phyloP scores from a whole-genome alignment of 2,888 invertebrate species.

The Dicycla oo region DNA sequence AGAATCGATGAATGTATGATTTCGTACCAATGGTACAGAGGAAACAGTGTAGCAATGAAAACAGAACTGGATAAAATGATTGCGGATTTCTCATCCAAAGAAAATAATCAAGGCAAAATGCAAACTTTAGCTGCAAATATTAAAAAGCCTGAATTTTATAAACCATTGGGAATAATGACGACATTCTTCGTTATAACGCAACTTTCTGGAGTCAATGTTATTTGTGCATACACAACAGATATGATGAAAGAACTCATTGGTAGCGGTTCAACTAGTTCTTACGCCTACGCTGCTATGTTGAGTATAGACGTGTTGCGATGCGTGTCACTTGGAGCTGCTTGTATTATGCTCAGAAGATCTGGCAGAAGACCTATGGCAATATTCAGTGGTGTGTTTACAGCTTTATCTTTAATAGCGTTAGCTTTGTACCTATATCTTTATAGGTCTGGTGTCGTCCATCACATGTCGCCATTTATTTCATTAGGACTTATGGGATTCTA shows the following conservation, averaged over 20 bases:
- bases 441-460: slow-evolving; percentile 70
- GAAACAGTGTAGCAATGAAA: slow-evolving; percentile 84
- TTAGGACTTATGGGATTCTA: slow-evolving; percentile 90
- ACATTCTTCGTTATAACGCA: slow-evolving; percentile 92
- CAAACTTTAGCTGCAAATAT: slow-evolving; percentile 82
- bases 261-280: slow-evolving; percentile 78
- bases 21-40: slow-evolving; percentile 92
- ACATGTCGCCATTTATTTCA: slow-evolving; percentile 80
- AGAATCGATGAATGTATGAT: slow-evolving; percentile 90
- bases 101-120: slow-evolving; percentile 78
- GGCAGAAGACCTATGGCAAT: slow-evolving; percentile 92
- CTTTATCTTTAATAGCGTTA: slow-evolving; percentile 89
- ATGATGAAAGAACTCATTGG: slow-evolving; percentile 91
- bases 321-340: slow-evolving; percentile 90
- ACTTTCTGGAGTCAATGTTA: slow-evolving; percentile 93
- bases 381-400: slow-evolving; percentile 91
- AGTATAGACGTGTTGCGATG: slow-evolving; percentile 92
- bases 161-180: slow-evolving; percentile 91
- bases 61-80: slow-evolving; percentile 88
- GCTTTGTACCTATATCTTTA: slow-evolving; percentile 86
- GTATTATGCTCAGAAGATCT: slow-evolving; percentile 90
- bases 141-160: slow-evolving; percentile 90
- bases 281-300: slow-evolving; percentile 92
- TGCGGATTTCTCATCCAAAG: slow-evolving; percentile 78
- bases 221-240: slow-evolving; percentile 93